Percentiles rank a stretch among this genome's conserved stretches.
Evolutionary conservation across 23 tunicate species (phyloP).

Genomic region (Diplosoma virens): DNA sequence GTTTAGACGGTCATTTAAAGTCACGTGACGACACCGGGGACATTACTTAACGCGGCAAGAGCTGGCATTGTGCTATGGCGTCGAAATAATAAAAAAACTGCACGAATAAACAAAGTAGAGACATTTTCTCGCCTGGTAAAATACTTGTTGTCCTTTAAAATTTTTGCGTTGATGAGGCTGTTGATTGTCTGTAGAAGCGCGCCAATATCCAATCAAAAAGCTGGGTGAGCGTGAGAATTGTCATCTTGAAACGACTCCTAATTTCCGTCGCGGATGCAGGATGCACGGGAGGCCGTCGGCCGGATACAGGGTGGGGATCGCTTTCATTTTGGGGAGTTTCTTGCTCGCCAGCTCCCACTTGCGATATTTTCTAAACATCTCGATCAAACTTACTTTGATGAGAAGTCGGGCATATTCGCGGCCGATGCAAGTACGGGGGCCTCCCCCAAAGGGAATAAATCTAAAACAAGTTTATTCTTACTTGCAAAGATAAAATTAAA

Average conservation of each 20-base stretch:
- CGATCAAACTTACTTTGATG: conserved; percentile 60
- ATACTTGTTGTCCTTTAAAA: too few species aligned
- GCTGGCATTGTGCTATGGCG: too few species aligned
- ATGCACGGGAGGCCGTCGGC: conserved; percentile 71
- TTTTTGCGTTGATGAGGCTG: too few species aligned
- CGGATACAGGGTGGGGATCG: conserved; percentile 84
- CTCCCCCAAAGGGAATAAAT: conserved; percentile 88
- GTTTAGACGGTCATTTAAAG: too few species aligned
- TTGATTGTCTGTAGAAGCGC: too few species aligned
- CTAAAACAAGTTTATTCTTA: conserved; percentile 13
- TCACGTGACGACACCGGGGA: too few species aligned
- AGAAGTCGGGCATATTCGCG: conserved; percentile 73
- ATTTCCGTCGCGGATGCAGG: conserved; percentile 26
- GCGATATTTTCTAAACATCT: conserved; percentile 45
- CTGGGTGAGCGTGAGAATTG: too few species aligned
- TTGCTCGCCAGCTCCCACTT: conserved; percentile 62
- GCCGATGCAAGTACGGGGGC: conserved; percentile 83
- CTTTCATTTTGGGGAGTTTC: conserved; percentile 57
- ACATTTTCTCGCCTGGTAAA: too few species aligned
- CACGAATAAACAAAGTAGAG: too few species aligned
- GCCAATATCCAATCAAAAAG: too few species aligned
- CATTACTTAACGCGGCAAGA: too few species aligned
- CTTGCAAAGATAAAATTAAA: background rate
- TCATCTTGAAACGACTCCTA: conserved; percentile 25
- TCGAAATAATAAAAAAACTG: too few species aligned